Base-by-base conservation (phyloP, 2,113 vertebrate genomes). In the Myocastor coypus region DNA sequence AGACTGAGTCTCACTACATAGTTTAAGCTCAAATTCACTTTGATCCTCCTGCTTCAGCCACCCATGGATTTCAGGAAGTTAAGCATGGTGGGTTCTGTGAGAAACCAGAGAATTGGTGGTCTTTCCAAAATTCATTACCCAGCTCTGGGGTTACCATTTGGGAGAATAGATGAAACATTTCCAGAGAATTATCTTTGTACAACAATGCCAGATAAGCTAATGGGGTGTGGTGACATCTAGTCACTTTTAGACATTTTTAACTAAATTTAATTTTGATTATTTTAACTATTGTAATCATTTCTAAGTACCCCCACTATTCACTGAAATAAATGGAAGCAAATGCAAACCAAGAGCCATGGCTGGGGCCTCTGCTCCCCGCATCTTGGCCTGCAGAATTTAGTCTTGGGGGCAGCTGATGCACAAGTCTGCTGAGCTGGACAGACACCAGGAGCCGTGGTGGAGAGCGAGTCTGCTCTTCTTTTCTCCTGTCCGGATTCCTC, bases 71-170 rank as follows among this genome's bases (percentile, higher is more conserved):
- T 94, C 55, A 37, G 42, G 37, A 71, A 82, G 50, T 52, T 22
- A n/a, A 24, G 24, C 17, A 1, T 5, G 7, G 26, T 55, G 14
- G 6, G 16, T 64, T 86, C 59, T 89, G 1, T 64, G 57, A 68
- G 57, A 92, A 93, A 66, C 30, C 46, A 37, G 87, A 59, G 9
- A 20, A 8, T 14, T n/a, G 0, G 0, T 40, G 22, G 9, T 42
- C 0, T 0, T 12, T n/a, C 66, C 17, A 24, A 88, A 83, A 0
- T 5, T n/a, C 32, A 12, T 1, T 7, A 7, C 8, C 42, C 24
- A 40, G 37, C 22, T 64, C 24, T 6, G 7, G 2, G 17, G 61
- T 40, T 37, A 7, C 52, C 92, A 64, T 69, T 24, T 88, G 64
- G 73, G 37, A 83, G 82, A 55, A 10, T 0, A 83, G 1, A 4